Percentiles rank a stretch among this genome's conserved stretches.
Conservation (phyloP, 2,888 invertebrate genomes). For the Subacronicta megacephala region DNA sequence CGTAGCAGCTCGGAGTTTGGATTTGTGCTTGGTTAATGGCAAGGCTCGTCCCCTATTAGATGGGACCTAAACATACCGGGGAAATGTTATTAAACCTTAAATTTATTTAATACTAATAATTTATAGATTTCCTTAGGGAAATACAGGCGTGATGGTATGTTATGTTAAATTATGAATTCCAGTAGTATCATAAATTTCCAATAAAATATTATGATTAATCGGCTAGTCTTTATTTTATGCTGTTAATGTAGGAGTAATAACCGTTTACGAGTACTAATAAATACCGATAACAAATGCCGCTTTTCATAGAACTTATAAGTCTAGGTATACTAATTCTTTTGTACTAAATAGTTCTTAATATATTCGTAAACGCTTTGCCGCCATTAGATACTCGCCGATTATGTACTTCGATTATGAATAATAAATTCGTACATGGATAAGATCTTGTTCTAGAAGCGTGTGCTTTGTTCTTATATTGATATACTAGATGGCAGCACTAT, state of each 20-base stretch:
- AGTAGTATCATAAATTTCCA: conserved; percentile 13
- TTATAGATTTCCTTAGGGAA: no score
- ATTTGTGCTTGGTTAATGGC: no score
- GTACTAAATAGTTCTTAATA: conserved; percentile 36
- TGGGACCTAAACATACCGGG: no score
- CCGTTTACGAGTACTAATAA: conserved; percentile 30
- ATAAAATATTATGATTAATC: conserved; percentile 34
- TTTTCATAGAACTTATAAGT: conserved; percentile 43
- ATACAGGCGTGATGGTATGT: no score
- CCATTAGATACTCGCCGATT: conserved; percentile 50
- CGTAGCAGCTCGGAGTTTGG: no score
- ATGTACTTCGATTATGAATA: conserved; percentile 48
- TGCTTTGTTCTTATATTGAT: conserved; percentile 2
- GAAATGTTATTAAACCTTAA: no score
- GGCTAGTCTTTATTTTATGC: conserved; percentile 11
- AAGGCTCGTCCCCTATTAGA: no score
- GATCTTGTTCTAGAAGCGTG: conserved; percentile 34
- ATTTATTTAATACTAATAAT: no score
- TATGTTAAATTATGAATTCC: no score
- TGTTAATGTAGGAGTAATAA: conserved; percentile 16
- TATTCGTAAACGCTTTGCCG: conserved; percentile 43
- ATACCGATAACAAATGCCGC: conserved; percentile 12
- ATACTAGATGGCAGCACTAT: conserved; percentile 50
- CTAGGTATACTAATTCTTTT: conserved; percentile 41
- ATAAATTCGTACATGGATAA: conserved; percentile 44